Base-by-base conservation (phyloP, 2,888 invertebrate species). In the Uropetala carovei region DNA sequence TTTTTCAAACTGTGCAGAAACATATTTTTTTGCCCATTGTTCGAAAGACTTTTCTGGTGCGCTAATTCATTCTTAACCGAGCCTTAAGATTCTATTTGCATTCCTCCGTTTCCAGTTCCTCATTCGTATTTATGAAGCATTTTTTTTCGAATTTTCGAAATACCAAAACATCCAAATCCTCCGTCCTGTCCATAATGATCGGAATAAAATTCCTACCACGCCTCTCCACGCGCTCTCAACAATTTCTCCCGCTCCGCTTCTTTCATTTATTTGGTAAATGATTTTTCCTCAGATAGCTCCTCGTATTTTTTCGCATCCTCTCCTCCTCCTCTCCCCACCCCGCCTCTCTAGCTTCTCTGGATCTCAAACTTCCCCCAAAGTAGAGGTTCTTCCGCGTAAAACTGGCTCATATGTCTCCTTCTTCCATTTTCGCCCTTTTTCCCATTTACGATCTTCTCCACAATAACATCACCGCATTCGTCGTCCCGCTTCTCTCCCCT, bases 41-140 rank as follows among this genome's bases (percentile, higher is more conserved):
- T 14, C 16, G 64, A 14, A 68, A n/a, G 68, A 68, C 18, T n/a
- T 68, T n/a, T 22, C 18, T 18, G 18, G 22, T n/a, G 18, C 68
- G 68, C 68, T 68, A n/a, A 68, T 68, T 68, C n/a, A 68, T 68
- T 68, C 68, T 68, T n/a, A 68, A 68, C 68, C 16, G 18, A 68
- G n/a, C 68, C 14, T 64, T 7, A n/a, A 64, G 64, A 68, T 68
- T 18, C 16, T 22, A 68, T 68, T 64, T 64, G 64, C 64, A 64
- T 64, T 64, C 64, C n/a, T 64, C 64, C n/a, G 18, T 64, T 68
- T 9, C 11, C 22, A n/a, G n/a, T 7, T 0, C 68, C 68, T 68
- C 68, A 5, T 22, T 68, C 68, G 68, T 68, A 68, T 68, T 68
- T 68, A 68, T 68, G 18, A 68, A 68, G 16, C 68, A 68, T 18